Base-by-base conservation (phyloP, 2,888 invertebrate genomes). In the Coenonympha glycerion region DNA sequence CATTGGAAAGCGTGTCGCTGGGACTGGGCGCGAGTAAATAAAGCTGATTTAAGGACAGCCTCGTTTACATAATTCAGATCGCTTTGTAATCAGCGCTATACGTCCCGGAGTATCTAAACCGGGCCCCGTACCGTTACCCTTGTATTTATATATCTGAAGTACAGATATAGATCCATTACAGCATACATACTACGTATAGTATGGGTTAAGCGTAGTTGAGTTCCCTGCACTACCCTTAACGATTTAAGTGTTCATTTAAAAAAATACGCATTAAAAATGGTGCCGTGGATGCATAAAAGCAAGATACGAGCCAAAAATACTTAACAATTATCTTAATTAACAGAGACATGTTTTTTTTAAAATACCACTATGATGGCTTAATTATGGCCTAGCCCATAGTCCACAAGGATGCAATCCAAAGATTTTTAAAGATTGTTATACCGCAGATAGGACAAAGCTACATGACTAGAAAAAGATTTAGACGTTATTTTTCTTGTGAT, bases 1-100 rank as follows among this genome's bases (percentile, higher is more conserved):
- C 51, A 51, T 45, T 51, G 44, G 51, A 51, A 54, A 54, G 54
- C 51, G 41, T 54, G 46, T 41, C 49, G 49, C 26, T 30, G 36
- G n/a, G 18, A 22, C 40, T 9, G 26, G 33, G 8, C 8, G 15
- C 49, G 24, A 46, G 49, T 53, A 53, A 53, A 53, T 53, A 53
- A 28, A 34, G 15, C 15, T 47, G 53, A 53, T 50, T 53, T 53
- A 53, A 50, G 42, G 47, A 50, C 41, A 33, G 33, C 18, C 18
- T n/a, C 8, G 21, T 33, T 33, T 33, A 31, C 19, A 44, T 44
- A 44, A 31, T 44, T 31, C 31, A 22, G 31, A 31, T 44, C 44
- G 31, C 31, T 44, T 31, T 44, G 31, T 31, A 44, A 46, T 47
- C 15, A 39, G 44, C 28, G 33, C 16, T 47, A 53, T 53, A 53